Conservation (phyloP, 2,888 invertebrate species). For the Rhynchonema sp. region DNA sequence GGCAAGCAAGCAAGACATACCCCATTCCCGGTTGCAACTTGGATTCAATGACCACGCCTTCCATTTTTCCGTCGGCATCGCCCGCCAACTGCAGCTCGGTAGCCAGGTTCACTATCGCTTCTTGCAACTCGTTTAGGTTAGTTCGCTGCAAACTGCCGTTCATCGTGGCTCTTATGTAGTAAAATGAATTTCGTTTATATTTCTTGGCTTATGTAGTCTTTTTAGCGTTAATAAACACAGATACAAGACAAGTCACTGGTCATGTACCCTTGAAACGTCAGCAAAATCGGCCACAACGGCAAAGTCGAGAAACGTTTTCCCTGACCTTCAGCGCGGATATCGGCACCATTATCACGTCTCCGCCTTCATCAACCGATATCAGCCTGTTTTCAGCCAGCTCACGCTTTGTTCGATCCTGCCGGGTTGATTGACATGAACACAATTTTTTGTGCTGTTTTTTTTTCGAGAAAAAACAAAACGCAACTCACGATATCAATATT, state of each 20-base stretch:
- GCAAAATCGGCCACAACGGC: no score
- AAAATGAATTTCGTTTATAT: no score
- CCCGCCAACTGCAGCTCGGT: constrained; percentile 68
- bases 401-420: constrained; percentile 51
- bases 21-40: constrained; percentile 48
- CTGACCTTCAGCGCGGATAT: constrained; percentile 61
- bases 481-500: constrained; percentile 58
- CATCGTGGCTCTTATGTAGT: no score
- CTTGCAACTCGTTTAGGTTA: constrained; percentile 48
- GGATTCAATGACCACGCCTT: constrained; percentile 76
- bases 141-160: neutral
- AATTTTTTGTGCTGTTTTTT: no score
- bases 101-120: constrained; percentile 48
- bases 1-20: constrained; percentile 27
- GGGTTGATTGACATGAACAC: neutral
- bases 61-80: constrained; percentile 60
- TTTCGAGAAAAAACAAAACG: neutral
- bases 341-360: constrained; percentile 70
- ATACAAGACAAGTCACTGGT: no score
- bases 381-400: constrained; percentile 58
- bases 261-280: no score
- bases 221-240: no score
- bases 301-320: no score
- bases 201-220: no score
- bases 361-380: constrained; percentile 64